Percentiles rank a stretch among this genome's conserved stretches.
These are phyloP conservation scores for Lordiphosa collinella DNA, from an alignment of 1,140 invertebrate genomes.

Conservation along the genomic window DNA sequence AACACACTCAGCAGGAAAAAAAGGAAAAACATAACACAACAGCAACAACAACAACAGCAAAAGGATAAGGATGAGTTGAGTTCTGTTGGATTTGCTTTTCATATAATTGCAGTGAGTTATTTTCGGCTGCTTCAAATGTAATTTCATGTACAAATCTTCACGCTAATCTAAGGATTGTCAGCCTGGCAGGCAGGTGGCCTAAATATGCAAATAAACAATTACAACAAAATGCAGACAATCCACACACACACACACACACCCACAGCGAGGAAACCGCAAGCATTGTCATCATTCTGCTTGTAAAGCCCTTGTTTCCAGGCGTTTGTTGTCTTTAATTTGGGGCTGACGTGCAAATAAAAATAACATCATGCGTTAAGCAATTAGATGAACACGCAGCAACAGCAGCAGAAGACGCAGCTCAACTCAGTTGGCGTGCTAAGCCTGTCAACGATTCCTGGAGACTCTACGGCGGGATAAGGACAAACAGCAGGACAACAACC, in stretches of 20 bases:
- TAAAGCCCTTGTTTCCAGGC: conserved; percentile 55
- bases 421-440: conserved; percentile 9
- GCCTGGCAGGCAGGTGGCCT: conserved; percentile 56
- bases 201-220: conserved; percentile 71
- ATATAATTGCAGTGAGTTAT: conserved; percentile 55
- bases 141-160: conserved; percentile 58
- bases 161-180: conserved; percentile 56
- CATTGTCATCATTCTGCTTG: conserved; percentile 61
- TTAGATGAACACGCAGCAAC: conserved; percentile 30
- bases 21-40: too few relatives aligned
- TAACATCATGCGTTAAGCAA: conserved; percentile 42
- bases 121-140: conserved; percentile 29
- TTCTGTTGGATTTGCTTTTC: conserved; percentile 14
- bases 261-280: conserved; percentile 13
- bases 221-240: conserved; percentile 39
- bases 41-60: neutral
- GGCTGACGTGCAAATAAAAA: conserved; percentile 66
- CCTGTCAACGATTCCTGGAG: conserved; percentile 4
- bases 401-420: neutral
- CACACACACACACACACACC: conserved; percentile 26
- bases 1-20: conserved; percentile 24
- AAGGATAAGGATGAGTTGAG: conserved; percentile 7
- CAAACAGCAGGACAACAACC: neutral
- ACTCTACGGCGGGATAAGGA: neutral
- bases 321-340: conserved; percentile 66